Percentiles rank a stretch among this genome's conserved stretches.
Conservation (phyloP, 92 coral and sea anemone species). For the Paramuricea clavata region DNA sequence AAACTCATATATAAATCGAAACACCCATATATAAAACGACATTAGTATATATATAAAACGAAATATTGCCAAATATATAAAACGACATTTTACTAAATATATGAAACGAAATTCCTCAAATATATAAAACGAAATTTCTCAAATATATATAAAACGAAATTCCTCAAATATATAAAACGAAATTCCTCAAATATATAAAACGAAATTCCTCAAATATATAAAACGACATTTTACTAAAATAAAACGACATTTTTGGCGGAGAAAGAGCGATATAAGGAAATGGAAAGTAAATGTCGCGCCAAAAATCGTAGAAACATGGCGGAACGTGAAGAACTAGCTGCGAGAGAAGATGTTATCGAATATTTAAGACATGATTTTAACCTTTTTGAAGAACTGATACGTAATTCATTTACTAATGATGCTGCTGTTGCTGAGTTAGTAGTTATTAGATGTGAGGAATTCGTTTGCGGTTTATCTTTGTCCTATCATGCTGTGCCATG, state of each 20-base stretch:
- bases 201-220: neutral
- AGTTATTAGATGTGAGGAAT: slow-evolving; percentile 15
- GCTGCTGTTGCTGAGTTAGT: slow-evolving; percentile 1
- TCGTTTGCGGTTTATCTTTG: neutral
- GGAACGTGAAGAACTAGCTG: slow-evolving; percentile 1
- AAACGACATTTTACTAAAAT: slow-evolving; percentile 13
- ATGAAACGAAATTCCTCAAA: too few relatives aligned
- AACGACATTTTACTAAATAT: too few relatives aligned
- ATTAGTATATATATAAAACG: too few relatives aligned
- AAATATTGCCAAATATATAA: too few relatives aligned
- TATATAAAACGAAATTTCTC: neutral
- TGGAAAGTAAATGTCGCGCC: neutral
- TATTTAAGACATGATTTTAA: slow-evolving; percentile 1
- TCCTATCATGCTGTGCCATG: neutral
- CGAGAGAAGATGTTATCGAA: neutral
- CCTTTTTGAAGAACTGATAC: slow-evolving; percentile 1
- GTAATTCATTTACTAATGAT: neutral
- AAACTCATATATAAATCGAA: too few relatives aligned
- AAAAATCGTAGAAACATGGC: slow-evolving; percentile 23
- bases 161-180: too few relatives aligned
- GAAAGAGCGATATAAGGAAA: slow-evolving; percentile 3
- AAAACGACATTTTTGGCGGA: slow-evolving; percentile 15
- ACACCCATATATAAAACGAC: too few relatives aligned
- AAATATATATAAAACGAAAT: too few relatives aligned
- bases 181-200: neutral